A percentile compares a stretch with the other conserved stretches of the same genome.
Evolutionary conservation across 2,113 vertebrate species (phyloP).

Genomic region (Galemys pyrenaicus): DNA sequence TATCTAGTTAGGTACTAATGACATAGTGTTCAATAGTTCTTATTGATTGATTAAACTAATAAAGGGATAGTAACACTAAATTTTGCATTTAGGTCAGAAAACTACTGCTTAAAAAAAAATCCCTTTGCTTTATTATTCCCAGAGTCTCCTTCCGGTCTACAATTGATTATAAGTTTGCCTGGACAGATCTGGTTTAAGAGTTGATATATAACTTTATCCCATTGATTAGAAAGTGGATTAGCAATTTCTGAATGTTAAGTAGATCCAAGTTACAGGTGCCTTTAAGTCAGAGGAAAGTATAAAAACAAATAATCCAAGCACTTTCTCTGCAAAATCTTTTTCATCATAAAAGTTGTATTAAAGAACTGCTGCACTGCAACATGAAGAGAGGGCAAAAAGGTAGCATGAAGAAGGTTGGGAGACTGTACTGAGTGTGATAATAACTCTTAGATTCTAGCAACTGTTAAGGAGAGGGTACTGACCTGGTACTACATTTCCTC

Average conservation of each 20-base stretch:
- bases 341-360: not conserved
- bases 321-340: not conserved
- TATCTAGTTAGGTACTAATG: slow-evolving; percentile 25
- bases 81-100: slow-evolving; percentile 37
- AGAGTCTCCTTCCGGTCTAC: not conserved
- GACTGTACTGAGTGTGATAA: not conserved
- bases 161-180: not conserved
- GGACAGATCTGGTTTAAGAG: not conserved
- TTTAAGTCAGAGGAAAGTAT: not conserved
- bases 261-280: not conserved
- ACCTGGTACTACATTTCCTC: slow-evolving; percentile 81
- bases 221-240: slow-evolving; percentile 32
- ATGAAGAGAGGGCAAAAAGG: not conserved
- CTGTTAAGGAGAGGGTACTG: slow-evolving; percentile 68
- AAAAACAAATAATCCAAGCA: not conserved
- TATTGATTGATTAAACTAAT: slow-evolving; percentile 47
- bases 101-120: not conserved
- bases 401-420: not conserved
- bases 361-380: not conserved
- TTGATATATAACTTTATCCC: not conserved
- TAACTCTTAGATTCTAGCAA: slow-evolving; percentile 62
- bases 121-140: not conserved
- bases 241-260: slow-evolving; percentile 4
- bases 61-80: slow-evolving; percentile 18
- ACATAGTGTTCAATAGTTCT: slow-evolving; percentile 49